Evolutionary conservation across 2,797 vertebrate species (phyloP), one percentile per base, ranked within the genome.

Genomic region (Falco biarmicus): DNA sequence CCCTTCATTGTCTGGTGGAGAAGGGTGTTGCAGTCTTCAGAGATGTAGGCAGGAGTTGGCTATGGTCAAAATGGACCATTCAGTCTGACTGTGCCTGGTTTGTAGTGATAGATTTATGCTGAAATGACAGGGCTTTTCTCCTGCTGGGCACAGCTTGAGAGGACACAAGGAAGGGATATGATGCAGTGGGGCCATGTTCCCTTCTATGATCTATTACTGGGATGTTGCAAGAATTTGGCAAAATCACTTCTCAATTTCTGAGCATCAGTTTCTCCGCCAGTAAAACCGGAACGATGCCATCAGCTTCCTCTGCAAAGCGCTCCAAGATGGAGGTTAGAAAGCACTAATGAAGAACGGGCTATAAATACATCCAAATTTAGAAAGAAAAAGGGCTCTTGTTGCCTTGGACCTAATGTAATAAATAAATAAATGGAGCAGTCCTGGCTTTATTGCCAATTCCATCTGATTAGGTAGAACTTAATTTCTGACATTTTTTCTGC

Each of bases 401-500:
- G 95, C 79, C 87, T 85, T 54, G 60, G 84, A 89, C 84, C 39
- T 92, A 80, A 85, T 83, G 64, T 61, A 93, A 96, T 94, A 96
- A 95, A 96, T 96, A 97, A 96, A 96, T 89, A 96, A 70, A 87
- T 61, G 53, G 78, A 91, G 78, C 60, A 89, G 75, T 60, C 45
- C 34, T 5, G 3, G 26, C 57, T 87, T 94, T 92, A 80, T 85
- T 94, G 91, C 82, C 87, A 92, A 60, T 94, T 96, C 73, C 75
- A n/a, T 92, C 78, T 91, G 91, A 95, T 95, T 93, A 96, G 89
- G 92, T 65, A 75, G 79, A 93, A 78, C 71, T 77, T 92, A 89
- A 89, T 96, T 96, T 94, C 84, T 3, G 9, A 70, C 57, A 34
- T 74, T 74, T 89, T 96, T 97, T 87, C 75, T 95, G 84, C 53